Percentiles rank a stretch among this genome's conserved stretches.
Evolutionary conservation across 2,113 vertebrate genomes (phyloP).

Genomic region (Malurus cyaneus): DNA sequence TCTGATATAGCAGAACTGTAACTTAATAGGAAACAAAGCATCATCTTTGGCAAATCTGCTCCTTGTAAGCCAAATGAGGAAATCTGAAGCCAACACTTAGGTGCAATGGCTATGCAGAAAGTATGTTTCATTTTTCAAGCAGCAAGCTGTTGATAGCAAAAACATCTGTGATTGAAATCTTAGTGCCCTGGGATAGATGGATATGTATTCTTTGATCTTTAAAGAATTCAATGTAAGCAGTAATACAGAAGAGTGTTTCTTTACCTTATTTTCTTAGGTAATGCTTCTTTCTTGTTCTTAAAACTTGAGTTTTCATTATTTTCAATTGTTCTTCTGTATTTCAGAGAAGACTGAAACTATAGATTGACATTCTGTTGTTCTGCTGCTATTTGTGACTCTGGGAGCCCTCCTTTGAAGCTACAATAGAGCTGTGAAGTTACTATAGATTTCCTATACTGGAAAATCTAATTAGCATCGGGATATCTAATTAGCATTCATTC

Average conservation of each 20-base stretch:
- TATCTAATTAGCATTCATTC: neutral
- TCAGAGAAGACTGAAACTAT: neutral
- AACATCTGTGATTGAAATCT: neutral
- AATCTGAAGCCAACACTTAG: neutral
- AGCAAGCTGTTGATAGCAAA: neutral
- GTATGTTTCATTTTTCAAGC: neutral
- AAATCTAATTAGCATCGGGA: neutral
- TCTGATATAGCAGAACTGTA: neutral
- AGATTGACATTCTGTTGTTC: neutral
- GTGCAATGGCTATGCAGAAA: neutral
- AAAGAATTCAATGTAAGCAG: neutral
- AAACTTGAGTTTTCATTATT: neutral
- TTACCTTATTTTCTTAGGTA: neutral
- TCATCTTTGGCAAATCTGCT: neutral
- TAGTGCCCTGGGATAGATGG: neutral
- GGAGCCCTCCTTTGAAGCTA: constrained; percentile 12
- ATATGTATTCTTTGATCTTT: neutral
- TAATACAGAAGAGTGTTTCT: neutral
- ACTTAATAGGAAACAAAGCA: neutral
- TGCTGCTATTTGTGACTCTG: neutral
- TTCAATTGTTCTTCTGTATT: neutral
- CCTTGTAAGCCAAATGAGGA: neutral
- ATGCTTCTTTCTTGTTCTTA: neutral
- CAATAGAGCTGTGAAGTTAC: neutral
- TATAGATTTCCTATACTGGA: neutral